These are phyloP conservation scores for Drosophila paramelanica DNA, from an alignment of 2,888 invertebrate species.

Conservation along the genomic window DNA sequence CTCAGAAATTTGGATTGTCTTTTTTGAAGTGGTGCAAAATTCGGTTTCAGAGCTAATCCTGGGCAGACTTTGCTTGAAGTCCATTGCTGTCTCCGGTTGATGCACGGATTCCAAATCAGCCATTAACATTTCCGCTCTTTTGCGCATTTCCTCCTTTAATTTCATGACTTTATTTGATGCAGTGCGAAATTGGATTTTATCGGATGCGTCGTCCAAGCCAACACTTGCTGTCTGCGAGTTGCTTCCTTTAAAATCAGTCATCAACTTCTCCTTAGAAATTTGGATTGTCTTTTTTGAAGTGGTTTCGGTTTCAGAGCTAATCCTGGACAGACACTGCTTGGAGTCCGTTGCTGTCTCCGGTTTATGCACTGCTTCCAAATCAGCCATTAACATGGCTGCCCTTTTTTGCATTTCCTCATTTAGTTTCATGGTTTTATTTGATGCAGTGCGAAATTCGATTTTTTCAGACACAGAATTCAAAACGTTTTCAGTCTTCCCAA, in stretches of 20 bases:
- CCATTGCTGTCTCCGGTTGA: not conserved
- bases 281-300: too few relatives aligned
- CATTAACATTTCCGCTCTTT: constrained; percentile 26
- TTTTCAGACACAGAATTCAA: not conserved
- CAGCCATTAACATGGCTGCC: constrained; percentile 32
- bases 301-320: not conserved
- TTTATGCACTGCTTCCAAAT: constrained; percentile 16
- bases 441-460: constrained; percentile 39
- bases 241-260: not conserved
- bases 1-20: too few relatives aligned
- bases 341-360: not conserved
- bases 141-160: constrained; percentile 29
- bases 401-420: constrained; percentile 25
- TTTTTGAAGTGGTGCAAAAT: too few relatives aligned
- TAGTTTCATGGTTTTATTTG: constrained; percentile 24
- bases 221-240: not conserved
- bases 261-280: too few relatives aligned
- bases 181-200: constrained; percentile 28
- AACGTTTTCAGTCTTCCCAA: too few relatives aligned
- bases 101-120: constrained; percentile 26
- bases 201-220: not conserved
- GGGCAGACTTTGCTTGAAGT: not conserved
- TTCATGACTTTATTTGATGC: constrained; percentile 29
- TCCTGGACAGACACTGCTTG: not conserved
- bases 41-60: not conserved